Base-by-base conservation (phyloP, 2,888 invertebrate genomes). In the Cremastinae sp. region DNA sequence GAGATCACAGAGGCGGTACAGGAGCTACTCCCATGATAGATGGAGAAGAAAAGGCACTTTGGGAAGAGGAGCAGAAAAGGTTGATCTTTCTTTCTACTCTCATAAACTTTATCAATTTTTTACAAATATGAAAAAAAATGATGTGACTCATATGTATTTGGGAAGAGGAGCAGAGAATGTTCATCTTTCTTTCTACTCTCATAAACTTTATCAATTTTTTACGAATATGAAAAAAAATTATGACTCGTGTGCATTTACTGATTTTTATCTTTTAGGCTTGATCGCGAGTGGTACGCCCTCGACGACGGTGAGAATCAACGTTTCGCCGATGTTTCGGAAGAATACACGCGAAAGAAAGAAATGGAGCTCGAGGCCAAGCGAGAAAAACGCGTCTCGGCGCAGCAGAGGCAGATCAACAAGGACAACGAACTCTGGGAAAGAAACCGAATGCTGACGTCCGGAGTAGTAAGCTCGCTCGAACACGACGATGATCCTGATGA, bases 361-460 rank as follows among this genome's bases (percentile, higher is more conserved):
- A 96, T 96, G 87, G 96, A 98, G 83, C 91, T 98, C 73, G 97
- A 97, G 86, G 96, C 96, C 84, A 93, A 95, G 80, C 95, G 96
- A 78, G 97, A 97, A 84, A 96, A 97, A 86, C 93, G 97, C 61
- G 94, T 99, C 89, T 98, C 98, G 0, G 98, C 98, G 0, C 97
- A 98, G 83, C 96, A 99, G 83, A 93, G 98, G 74, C 98, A 99
- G 91, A 98, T 98, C 84, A 98, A 98, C 90, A 97, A 97, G 90
- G 99, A 99, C 91, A 99, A 98, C 90, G 99, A 99, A 88, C 92
- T 98, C 82, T 99, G 99, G 99, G 99, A 99, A 90, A 93, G 98
- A 20, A 99, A 99, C 92, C 93, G 99, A 79, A 97, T 99, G 97
- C 92, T 98, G 22, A 96, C 98, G 4, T 96, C 96, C 28, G 97